These are phyloP conservation scores for Drosophila helvetica DNA, from an alignment of 2,888 invertebrate species.

Conservation along the genomic window DNA sequence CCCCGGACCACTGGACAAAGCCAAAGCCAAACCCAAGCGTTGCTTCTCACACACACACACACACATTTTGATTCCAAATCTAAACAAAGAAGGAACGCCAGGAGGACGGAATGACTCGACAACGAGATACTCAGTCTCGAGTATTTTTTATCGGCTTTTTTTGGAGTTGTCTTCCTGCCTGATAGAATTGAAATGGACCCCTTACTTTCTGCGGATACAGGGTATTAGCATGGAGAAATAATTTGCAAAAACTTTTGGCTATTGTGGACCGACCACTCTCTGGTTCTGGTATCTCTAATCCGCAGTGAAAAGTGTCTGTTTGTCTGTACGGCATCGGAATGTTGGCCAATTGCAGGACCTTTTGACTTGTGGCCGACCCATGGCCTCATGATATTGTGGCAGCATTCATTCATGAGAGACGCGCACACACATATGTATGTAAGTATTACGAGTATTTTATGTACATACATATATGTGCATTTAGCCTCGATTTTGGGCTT, in stretches of 20 bases:
- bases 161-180: background rate
- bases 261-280: slow-evolving; percentile 5
- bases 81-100: background rate
- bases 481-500: slow-evolving; percentile 12
- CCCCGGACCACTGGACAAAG: slow-evolving; percentile 35
- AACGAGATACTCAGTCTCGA: background rate
- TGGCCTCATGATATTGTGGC: slow-evolving; percentile 22
- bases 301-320: slow-evolving; percentile 54
- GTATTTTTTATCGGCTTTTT: background rate
- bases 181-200: background rate
- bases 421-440: slow-evolving; percentile 8
- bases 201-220: background rate
- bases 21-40: slow-evolving; percentile 29
- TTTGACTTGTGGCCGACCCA: slow-evolving; percentile 43
- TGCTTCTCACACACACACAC: slow-evolving; percentile 16
- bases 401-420: slow-evolving; percentile 61
- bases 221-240: slow-evolving; percentile 18
- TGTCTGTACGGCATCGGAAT: slow-evolving; percentile 54
- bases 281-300: slow-evolving; percentile 50
- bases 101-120: background rate
- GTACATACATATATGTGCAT: background rate
- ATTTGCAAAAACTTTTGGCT: slow-evolving; percentile 36
- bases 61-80: slow-evolving; percentile 16
- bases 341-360: slow-evolving; percentile 63
- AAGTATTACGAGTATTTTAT: background rate